These are phyloP conservation scores for Heterodera carotae DNA, from an alignment of 1,140 invertebrate species.

Conservation along the genomic window DNA sequence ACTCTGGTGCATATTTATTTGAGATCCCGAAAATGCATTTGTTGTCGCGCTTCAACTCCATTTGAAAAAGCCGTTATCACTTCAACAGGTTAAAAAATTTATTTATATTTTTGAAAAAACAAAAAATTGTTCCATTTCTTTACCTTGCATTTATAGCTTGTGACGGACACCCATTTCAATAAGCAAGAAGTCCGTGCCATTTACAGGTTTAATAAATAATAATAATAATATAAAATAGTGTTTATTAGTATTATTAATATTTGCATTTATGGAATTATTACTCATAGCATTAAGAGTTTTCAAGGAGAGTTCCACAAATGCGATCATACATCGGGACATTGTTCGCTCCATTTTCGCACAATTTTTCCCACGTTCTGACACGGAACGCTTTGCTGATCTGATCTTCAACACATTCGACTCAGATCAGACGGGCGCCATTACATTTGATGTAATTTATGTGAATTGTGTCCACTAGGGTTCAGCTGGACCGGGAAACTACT, in stretches of 20 bases:
- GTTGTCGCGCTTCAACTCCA: constrained; percentile 6
- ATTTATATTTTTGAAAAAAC: background rate
- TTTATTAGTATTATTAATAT: too few relatives aligned
- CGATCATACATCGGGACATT: constrained; percentile 23
- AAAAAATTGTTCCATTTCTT: too few relatives aligned
- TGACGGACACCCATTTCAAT: constrained; percentile 35
- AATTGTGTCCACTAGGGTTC: background rate
- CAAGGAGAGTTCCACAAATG: constrained; percentile 25
- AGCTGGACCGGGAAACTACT: too few relatives aligned
- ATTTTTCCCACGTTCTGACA: constrained; percentile 34
- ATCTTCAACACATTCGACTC: constrained; percentile 38
- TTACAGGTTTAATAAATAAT: constrained; percentile 12
- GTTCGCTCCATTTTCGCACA: constrained; percentile 35
- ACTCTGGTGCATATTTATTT: too few relatives aligned
- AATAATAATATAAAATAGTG: too few relatives aligned
- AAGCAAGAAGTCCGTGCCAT: constrained; percentile 34
- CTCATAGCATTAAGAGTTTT: constrained; percentile 23
- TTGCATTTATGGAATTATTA: too few relatives aligned
- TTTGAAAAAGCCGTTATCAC: constrained; percentile 9
- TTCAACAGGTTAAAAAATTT: background rate
- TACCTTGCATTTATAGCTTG: constrained; percentile 29
- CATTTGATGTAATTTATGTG: constrained; percentile 36
- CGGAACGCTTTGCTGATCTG: constrained; percentile 35
- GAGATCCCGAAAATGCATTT: constrained; percentile 13
- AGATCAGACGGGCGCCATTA: constrained; percentile 31